Percentiles rank a stretch among this genome's conserved stretches.
Conservation (phyloP, 2,888 invertebrate species). For the Lapara coniferarum region DNA sequence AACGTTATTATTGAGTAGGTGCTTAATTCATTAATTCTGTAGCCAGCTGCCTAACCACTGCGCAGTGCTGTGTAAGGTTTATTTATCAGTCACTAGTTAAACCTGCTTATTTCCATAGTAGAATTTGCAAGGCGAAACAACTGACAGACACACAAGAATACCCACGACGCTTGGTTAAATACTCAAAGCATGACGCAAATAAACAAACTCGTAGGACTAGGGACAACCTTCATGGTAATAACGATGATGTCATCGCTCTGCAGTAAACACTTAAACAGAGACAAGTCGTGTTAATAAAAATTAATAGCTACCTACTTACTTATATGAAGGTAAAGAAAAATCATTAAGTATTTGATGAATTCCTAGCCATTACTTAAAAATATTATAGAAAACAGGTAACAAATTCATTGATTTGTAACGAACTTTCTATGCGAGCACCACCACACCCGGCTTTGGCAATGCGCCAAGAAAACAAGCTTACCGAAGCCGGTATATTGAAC, state of each 20-base stretch:
- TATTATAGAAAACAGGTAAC: neutral
- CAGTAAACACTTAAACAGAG: conserved; percentile 41
- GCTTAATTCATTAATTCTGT: too few relatives aligned
- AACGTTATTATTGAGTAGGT: too few relatives aligned
- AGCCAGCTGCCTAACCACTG: too few relatives aligned
- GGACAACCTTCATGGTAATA: conserved; percentile 44
- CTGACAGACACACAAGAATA: neutral
- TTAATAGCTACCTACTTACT: neutral
- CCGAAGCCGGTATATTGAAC: conserved; percentile 52
- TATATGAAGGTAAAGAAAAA: neutral
- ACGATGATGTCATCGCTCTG: conserved; percentile 52
- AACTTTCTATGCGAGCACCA: conserved; percentile 48
- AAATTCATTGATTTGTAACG: conserved; percentile 38
- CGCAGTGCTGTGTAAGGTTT: too few relatives aligned
- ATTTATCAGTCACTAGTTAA: neutral
- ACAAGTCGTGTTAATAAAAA: conserved; percentile 33
- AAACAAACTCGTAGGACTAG: conserved; percentile 36
- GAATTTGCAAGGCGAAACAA: conserved; percentile 2
- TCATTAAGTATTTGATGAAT: neutral
- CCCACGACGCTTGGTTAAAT: too few relatives aligned
- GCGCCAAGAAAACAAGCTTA: conserved; percentile 66
- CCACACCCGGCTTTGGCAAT: conserved; percentile 67
- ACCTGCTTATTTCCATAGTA: neutral
- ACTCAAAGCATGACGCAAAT: too few relatives aligned
- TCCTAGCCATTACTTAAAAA: too few relatives aligned